Base-by-base conservation (phyloP, 1,140 invertebrate species). In the Pteromalus puparum region DNA sequence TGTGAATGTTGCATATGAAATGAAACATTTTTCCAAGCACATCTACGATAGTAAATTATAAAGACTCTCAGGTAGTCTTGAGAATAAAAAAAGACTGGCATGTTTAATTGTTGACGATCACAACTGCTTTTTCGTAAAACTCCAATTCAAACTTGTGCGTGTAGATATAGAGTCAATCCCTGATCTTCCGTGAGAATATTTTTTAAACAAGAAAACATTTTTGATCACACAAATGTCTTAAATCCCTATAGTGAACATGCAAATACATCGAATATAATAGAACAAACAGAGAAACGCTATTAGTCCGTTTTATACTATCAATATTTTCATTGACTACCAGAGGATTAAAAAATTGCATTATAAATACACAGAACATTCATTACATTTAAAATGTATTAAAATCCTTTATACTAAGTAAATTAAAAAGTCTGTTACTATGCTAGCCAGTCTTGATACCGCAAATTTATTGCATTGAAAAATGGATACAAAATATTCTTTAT, bases 381-480 rank as follows among this genome's bases (percentile, higher is more conserved):
- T 42, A 7, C 4, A 28, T 30, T 4, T 42, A 42, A 42, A 30
- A 30, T 28, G 26, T 72, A 70, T n/a, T 70, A 28, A 72, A 28
- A 72, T 0, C 26, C 26, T 48, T 61, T 73, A 82, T 82, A 48
- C 53, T n/a, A 21, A 81, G 70, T 28, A 72, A 5, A 3, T 26
- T 21, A 65, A 74, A 82, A 83, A 42, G 46, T 70, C 10, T 48
- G 18, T 10, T 18, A 48, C 28, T 24, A 83, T 77, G 53, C 82
- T 84, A 80, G 76, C 82, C 82, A 80, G 82, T 84, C 76, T 79
- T 74, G 76, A 65, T 80, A 80, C 73, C 77, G 76, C 76, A 74
- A 84, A 61, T 83, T 75, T 46, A 65, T 68, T 79, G 5, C 10
- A 21, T 26, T 46, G 42, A 34, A 38, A 78, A 84, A 78, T 9